Percentiles rank a stretch among this genome's conserved stretches.
Conservation (phyloP, 2,888 invertebrate genomes). For the Clitarchus hookeri region DNA sequence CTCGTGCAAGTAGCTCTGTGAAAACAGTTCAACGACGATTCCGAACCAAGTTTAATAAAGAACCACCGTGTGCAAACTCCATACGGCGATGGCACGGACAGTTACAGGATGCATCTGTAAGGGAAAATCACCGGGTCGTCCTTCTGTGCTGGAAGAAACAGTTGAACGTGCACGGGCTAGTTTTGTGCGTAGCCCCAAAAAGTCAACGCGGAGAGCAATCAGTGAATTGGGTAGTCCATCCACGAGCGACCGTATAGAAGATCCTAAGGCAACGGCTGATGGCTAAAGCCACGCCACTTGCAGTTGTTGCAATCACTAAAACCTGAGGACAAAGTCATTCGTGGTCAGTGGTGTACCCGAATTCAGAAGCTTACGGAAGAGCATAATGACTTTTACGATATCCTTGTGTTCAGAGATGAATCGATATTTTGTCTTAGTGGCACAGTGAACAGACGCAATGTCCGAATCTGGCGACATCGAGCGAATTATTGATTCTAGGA, state of each 20-base stretch:
- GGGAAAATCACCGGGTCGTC: conserved; percentile 27
- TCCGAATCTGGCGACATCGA: too few species aligned
- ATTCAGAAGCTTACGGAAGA: too few species aligned
- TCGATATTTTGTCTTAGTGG: too few species aligned
- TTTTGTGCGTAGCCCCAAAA: conserved; percentile 11
- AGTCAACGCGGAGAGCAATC: conserved; percentile 20
- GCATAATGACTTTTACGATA: too few species aligned
- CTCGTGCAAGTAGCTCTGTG: neutral
- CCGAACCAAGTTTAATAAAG: conserved; percentile 29
- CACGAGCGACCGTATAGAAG: neutral
- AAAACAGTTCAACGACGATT: conserved; percentile 26
- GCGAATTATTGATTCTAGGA: too few species aligned
- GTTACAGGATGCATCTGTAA: conserved; percentile 25
- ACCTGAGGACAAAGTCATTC: neutral
- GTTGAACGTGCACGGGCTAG: conserved; percentile 22
- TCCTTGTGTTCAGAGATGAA: too few species aligned
- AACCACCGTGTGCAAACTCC: conserved; percentile 16
- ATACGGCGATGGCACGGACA: neutral
- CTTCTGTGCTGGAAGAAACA: conserved; percentile 5
- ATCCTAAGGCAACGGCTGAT: conserved; percentile 10
- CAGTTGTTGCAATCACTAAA: neutral
- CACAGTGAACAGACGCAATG: too few species aligned
- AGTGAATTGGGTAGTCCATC: conserved; percentile 21
- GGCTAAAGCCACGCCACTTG: neutral
- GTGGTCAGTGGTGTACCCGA: too few species aligned